These are phyloP conservation scores for Pseudocheirus occidentalis DNA, from an alignment of 2,797 vertebrate genomes.

Conservation along the genomic window DNA sequence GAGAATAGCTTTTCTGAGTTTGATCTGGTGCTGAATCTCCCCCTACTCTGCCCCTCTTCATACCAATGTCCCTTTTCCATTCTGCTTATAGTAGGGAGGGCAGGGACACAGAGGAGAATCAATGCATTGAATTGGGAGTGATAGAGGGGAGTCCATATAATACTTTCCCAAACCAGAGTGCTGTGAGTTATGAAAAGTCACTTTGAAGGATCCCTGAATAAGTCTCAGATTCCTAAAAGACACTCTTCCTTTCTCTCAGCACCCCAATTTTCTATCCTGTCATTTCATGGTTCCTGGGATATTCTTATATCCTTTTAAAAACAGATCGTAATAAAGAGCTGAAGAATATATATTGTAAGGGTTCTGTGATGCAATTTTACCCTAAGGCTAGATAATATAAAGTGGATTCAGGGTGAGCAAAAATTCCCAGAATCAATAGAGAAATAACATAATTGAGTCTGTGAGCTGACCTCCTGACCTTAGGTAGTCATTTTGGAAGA, in stretches of 20 bases:
- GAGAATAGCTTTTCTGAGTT: constrained; percentile 30
- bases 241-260: neutral
- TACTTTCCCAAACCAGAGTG: neutral
- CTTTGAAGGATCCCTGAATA: constrained; percentile 12
- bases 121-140: neutral
- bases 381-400: neutral
- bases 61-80: neutral
- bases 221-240: constrained; percentile 22
- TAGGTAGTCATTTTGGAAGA: neutral
- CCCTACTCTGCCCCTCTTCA: neutral
- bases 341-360: neutral
- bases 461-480: constrained; percentile 13
- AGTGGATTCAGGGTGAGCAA: neutral
- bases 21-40: neutral
- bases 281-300: neutral
- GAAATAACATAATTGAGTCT: neutral
- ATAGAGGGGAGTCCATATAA: neutral
- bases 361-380: too few relatives aligned
- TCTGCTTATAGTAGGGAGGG: constrained; percentile 8
- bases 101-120: neutral
- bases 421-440: neutral
- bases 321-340: neutral
- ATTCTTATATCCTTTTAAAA: neutral
- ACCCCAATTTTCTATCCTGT: neutral
- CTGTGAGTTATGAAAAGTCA: neutral